Evolutionary conservation across 2,797 vertebrate genomes (phyloP), one percentile per base, ranked within the genome.

Genomic region (Acanthornis magna): DNA sequence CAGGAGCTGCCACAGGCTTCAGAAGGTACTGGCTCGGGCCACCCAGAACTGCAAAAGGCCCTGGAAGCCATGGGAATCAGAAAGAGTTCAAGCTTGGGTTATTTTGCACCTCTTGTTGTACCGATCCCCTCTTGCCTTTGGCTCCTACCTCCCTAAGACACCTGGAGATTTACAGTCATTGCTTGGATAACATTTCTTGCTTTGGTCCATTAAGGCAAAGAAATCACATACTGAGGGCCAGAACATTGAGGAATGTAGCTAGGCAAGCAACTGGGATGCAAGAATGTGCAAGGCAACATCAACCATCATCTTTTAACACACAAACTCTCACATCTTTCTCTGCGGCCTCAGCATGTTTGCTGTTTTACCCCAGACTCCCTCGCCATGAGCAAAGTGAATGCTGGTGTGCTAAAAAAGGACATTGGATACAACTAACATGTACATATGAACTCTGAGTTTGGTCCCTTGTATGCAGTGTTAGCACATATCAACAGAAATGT

Each of bases 191-290:
- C 43, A 38, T 60, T 68, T 88, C 58, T 87, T 90, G 47, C 78
- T 95, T 94, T 87, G 77, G 68, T 87, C 42, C 66, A 88, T 72
- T 91, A 95, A 84, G 90, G 88, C 66, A 96, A 82, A 92, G 77
- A 87, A 93, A 89, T 74, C 85, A 88, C 75, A 88, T 70, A 80
- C n/a, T 9, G 40, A 96, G 61, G 95, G 89, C 93, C 93, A 94
- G 88, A 87, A 96, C 89, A 83, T 0, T 77, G 85, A 95, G 91
- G 93, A 87, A 77, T 2, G 6, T 61, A 96, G 84, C 58, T 88
- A 81, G 66, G 65, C 71, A 84, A 93, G 89, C 89, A 74, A 96
- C 53, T 60, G 60, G 84, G 89, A 96, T 89, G 71, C 88, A 90
- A 92, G 66, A 96, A 83, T 83, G 86, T 87, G 81, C 85, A 93